Conservation (phyloP, 2,113 vertebrate species). For the Herpetotheres cachinnans region DNA sequence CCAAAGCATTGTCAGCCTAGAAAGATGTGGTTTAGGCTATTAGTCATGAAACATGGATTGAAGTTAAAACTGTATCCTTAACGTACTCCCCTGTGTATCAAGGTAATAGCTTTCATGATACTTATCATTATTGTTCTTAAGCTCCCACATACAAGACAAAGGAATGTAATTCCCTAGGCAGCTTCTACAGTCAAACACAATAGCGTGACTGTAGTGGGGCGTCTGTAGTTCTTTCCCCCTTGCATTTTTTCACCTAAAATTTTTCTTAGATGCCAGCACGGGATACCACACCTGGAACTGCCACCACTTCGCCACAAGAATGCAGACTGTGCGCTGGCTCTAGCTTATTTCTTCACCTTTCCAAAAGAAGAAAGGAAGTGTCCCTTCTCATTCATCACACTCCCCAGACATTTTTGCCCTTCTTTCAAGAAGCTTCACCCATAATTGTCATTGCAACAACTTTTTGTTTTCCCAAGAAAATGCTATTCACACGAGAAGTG, state of each 20-base stretch:
- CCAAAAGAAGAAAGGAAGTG: not conserved
- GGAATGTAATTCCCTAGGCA: not conserved
- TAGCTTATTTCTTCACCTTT: not conserved
- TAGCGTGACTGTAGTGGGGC: not conserved
- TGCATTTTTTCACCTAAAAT: not conserved
- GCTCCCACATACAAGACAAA: not conserved
- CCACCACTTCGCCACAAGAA: not conserved
- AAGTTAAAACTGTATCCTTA: not conserved
- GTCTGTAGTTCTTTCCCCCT: not conserved
- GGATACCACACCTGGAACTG: not conserved
- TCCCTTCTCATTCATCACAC: not conserved
- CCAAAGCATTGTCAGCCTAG: not conserved
- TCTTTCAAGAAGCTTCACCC: not conserved
- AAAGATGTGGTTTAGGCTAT: not conserved
- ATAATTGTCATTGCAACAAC: not conserved
- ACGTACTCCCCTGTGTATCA: not conserved
- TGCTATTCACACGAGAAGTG: not conserved
- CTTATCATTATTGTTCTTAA: not conserved
- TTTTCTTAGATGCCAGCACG: not conserved
- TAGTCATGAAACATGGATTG: not conserved
- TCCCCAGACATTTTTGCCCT: not conserved
- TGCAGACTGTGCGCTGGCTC: not conserved
- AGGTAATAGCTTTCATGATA: not conserved
- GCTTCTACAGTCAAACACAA: not conserved
- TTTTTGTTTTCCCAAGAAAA: not conserved